These are phyloP conservation scores for Euborellia annulipes DNA, from an alignment of 1,140 invertebrate genomes.

Conservation along the genomic window DNA sequence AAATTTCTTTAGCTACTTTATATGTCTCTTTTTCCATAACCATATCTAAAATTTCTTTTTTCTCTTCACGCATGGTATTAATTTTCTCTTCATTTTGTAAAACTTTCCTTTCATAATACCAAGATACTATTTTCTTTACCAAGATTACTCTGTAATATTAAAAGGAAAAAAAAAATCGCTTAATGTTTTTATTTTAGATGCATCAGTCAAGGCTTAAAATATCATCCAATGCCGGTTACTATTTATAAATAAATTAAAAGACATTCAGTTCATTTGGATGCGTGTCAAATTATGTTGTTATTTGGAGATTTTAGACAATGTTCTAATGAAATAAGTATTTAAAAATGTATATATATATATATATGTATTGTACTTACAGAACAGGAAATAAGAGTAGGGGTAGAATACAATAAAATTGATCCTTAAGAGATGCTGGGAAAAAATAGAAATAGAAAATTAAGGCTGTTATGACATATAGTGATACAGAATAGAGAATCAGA, in stretches of 20 bases:
- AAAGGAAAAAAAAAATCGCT: conserved; percentile 11
- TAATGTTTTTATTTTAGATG: not conserved
- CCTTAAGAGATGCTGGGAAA: conserved; percentile 46
- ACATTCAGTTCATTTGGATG: conserved; percentile 13
- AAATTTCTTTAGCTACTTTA: conserved; percentile 84
- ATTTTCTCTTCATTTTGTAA: conserved; percentile 63
- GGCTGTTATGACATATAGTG: conserved; percentile 59
- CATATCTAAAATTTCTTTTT: conserved; percentile 80
- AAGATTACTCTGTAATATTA: conserved; percentile 54
- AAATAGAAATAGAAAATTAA: conserved; percentile 64
- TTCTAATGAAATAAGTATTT: conserved; percentile 7
- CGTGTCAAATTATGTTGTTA: conserved; percentile 9
- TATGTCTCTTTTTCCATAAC: conserved; percentile 97
- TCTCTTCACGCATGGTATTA: conserved; percentile 53
- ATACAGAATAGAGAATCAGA: conserved; percentile 61
- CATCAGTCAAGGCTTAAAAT: not conserved
- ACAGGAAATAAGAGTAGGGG: conserved; percentile 60
- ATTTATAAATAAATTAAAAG: conserved; percentile 1
- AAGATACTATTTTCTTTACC: conserved; percentile 59
- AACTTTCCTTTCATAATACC: conserved; percentile 76
- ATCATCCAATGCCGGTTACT: not conserved
- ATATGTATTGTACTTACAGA: conserved; percentile 43
- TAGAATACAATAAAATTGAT: conserved; percentile 51
- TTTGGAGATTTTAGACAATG: conserved; percentile 12
- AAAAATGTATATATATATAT: conserved; percentile 10